These are phyloP conservation scores for Scophthalmus maximus DNA, from an alignment of 2,113 vertebrate species.

Conservation along the genomic window DNA sequence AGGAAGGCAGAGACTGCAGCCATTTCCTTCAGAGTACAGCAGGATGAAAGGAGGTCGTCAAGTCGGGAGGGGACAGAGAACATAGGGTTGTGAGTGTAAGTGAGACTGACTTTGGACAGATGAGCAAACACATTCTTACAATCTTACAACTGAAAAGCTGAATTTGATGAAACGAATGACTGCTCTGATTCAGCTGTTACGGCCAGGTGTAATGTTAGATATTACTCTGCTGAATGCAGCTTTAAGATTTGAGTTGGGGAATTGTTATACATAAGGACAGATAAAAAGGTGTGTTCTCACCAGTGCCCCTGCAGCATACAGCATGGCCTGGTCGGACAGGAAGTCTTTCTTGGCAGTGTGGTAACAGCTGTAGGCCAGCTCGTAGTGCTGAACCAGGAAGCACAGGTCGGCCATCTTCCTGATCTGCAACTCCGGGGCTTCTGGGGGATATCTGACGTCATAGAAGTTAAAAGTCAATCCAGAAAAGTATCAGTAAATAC, in stretches of 20 bases:
- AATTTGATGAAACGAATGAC: not conserved
- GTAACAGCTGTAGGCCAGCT: conserved; percentile 97
- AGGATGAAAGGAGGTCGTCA: not conserved
- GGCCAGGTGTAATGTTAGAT: too few relatives aligned
- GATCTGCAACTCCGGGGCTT: conserved; percentile 98
- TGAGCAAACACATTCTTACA: too few relatives aligned
- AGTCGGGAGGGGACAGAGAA: not conserved
- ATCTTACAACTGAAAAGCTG: too few relatives aligned
- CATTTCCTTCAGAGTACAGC: conserved; percentile 89
- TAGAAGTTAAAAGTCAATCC: conserved; percentile 3
- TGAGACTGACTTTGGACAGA: not conserved
- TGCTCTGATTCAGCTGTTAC: not conserved
- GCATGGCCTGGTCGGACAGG: conserved; percentile 97
- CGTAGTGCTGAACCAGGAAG: conserved; percentile 98
- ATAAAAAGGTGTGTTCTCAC: conserved; percentile 77
- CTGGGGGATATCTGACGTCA: conserved; percentile 90
- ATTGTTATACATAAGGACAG: not conserved
- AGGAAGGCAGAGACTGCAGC: conserved; percentile 97
- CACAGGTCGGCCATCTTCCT: conserved; percentile 99
- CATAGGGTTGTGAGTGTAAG: not conserved
- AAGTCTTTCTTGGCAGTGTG: conserved; percentile 99
- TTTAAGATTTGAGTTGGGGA: not conserved
- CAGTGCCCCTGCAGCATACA: conserved; percentile 97
- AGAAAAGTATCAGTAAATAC: not conserved
- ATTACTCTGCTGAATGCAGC: too few relatives aligned